These are phyloP conservation scores for Acyrthosiphon pisum DNA, from an alignment of 1,140 invertebrate species.

Conservation along the genomic window DNA sequence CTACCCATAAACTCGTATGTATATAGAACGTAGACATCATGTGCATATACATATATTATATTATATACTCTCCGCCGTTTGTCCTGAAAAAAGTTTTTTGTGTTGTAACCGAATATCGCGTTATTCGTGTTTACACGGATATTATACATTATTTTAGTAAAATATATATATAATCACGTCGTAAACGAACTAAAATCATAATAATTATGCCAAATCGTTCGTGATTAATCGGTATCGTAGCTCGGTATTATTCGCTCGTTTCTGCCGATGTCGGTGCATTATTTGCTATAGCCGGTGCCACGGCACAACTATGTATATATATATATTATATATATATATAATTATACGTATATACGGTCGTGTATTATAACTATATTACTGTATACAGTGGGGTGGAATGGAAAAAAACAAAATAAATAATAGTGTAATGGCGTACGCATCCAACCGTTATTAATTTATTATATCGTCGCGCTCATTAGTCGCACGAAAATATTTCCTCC, in stretches of 20 bases:
- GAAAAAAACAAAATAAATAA: conserved; percentile 3
- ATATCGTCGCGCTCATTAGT: conserved; percentile 25
- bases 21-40: neutral
- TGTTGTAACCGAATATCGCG: neutral
- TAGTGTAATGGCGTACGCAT: neutral
- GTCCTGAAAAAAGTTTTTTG: neutral
- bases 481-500: neutral
- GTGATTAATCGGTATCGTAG: neutral
- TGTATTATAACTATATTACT: neutral
- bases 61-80: neutral
- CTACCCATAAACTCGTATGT: neutral
- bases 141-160: neutral
- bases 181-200: neutral
- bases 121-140: neutral
- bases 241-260: neutral
- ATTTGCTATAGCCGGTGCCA: neutral
- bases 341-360: neutral
- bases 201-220: neutral
- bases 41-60: neutral
- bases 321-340: too few relatives aligned
- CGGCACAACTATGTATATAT: too few relatives aligned
- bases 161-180: neutral
- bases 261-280: neutral
- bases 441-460: conserved; percentile 13
- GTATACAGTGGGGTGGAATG: neutral